Evolutionary conservation across 2,113 vertebrate genomes (phyloP).

Genomic region (Mionectes macconnelli): DNA sequence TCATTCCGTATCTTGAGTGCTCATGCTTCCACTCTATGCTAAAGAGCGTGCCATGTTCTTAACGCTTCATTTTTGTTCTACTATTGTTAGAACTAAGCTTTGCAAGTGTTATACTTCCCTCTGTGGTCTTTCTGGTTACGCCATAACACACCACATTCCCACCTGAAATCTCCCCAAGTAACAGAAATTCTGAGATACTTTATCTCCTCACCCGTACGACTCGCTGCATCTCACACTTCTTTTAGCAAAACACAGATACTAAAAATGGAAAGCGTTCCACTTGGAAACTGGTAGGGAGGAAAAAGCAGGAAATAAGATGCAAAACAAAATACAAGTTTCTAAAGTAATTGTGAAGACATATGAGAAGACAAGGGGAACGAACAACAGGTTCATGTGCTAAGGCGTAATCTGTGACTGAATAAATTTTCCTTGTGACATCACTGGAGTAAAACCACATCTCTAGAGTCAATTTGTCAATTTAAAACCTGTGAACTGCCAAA

Average conservation of each 20-base stretch:
- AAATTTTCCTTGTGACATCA: background rate
- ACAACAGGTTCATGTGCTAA: background rate
- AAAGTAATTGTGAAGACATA: background rate
- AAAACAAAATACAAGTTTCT: background rate
- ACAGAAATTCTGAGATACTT: background rate
- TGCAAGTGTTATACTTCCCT: background rate
- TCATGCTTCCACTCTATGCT: background rate
- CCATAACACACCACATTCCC: fast-evolving
- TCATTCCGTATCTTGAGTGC: background rate
- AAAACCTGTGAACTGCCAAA: background rate
- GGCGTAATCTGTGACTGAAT: background rate
- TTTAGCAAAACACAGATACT: background rate
- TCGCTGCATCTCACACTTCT: background rate
- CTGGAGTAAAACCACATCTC: background rate
- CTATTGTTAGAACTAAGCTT: background rate
- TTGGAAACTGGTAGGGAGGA: background rate
- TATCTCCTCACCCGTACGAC: background rate
- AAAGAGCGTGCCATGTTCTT: background rate
- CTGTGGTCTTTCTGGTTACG: background rate
- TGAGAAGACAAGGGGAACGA: background rate
- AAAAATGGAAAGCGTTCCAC: background rate
- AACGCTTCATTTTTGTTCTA: background rate
- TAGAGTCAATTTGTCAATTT: background rate
- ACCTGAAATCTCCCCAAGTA: background rate
- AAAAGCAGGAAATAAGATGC: background rate